Base-by-base conservation (phyloP, 1,140 invertebrate species). In the Fopius arisanus region DNA sequence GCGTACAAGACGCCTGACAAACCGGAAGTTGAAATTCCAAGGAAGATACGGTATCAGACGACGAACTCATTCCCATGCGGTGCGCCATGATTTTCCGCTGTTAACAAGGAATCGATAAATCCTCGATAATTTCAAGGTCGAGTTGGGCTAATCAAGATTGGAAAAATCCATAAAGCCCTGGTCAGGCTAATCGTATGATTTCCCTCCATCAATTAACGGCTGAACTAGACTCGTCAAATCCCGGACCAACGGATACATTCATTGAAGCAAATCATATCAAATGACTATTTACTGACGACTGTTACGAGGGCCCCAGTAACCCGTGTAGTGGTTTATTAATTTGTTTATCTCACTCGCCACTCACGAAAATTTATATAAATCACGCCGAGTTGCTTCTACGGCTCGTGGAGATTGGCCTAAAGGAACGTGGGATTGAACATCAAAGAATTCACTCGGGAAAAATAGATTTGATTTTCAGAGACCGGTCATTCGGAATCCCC, bases 241-340 rank as follows among this genome's bases (percentile, higher is more conserved):
- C 63, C 33, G 37, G 33, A 67, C 19, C 28, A 67, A 76, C 70
- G 67, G 68, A 71, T 73, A 70, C 76, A 67, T 73, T 77, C 75
- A 73, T 81, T 74, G 75, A 77, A 78, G 19, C 73, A 74, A 77
- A 76, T 72, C 68, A 76, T 74, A 78, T 76, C 41, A 78, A 81
- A 79, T 81, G 66, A 78, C 79, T 77, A 79, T 81, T 78, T 78
- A 79, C 77, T 81, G 76, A 70, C 73, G 70, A 70, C 74, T 31
- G 54, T 62, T 29, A 62, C 6, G 70, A 76, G 67, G 72, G 51
- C 66, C 29, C 33, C 65, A 73, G 65, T 68, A 31, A 67, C 5
- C 31, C 28, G 23, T 51, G 33, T 70, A 29, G 33, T 26, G 14
- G 28, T 43, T 74, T 33, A 68, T 74, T 14, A 69, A 69, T 69